Evolutionary conservation across 2,797 vertebrate genomes (phyloP), one percentile per base, ranked within the genome.

Genomic region (Choloepus didactylus): DNA sequence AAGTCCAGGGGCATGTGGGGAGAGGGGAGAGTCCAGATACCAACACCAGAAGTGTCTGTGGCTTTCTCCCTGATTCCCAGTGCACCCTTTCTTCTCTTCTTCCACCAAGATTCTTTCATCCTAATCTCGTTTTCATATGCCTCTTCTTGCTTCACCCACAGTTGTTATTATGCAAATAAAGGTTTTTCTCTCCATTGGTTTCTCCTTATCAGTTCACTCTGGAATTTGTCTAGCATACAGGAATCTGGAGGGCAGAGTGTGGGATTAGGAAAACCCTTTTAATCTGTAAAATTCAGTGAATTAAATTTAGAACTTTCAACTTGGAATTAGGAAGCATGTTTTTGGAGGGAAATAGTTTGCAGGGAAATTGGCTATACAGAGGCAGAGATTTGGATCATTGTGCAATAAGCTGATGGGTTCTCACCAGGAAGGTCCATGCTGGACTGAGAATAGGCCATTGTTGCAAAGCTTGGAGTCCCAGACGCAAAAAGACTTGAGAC

Each of bases 141-240:
- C 87, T 91, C 91, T 70, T 95, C 84, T 59, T 90, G 66, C 54
- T 91, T 91, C 80, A 85, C 59, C 49, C 41, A n/a, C 0, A 3
- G 94, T 94, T 90, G 75, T 84, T 87, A 89, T 41, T 89, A 85
- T 51, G 29, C 87, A 96, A 97, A 97, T 98, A 97, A 98, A 98
- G 35, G 27, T 92, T 96, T 79, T 95, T 96, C 96, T 97, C 95
- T 96, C 95, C 97, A 86, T 21, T 91, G 41, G 15, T 69, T 64
- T 94, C 76, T 95, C 76, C 73, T 87, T 90, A 80, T 59, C 83
- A 83, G 87, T 67, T 96, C 89, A 69, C 67, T 96, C 62, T 91
- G 79, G 60, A 91, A 86, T 88, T 88, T 95, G 23, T 67, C 87
- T 79, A 80, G 62, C 49, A 54, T 44, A 18, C 51, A 91, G 49